A percentile compares a stretch with the other conserved stretches of the same genome.
These are phyloP conservation scores for Agelaius tricolor DNA, from an alignment of 2,113 vertebrate species.

Conservation along the genomic window DNA sequence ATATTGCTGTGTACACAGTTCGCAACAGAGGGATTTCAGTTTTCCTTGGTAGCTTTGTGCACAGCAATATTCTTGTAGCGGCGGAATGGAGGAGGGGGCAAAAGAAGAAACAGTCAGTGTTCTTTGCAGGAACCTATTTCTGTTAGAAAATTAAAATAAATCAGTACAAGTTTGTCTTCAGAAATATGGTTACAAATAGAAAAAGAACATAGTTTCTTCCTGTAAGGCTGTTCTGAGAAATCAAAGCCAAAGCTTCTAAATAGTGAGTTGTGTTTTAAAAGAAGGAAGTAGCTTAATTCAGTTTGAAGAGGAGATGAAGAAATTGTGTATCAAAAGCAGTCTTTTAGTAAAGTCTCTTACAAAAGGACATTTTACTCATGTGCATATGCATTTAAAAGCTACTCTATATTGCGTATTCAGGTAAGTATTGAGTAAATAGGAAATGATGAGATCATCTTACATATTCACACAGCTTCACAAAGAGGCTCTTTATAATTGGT, in stretches of 20 bases:
- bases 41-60: slow-evolving; percentile 57
- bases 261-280: slow-evolving; percentile 73
- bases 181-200: slow-evolving; percentile 73
- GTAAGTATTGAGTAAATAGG: slow-evolving; percentile 80
- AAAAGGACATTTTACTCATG: slow-evolving; percentile 74
- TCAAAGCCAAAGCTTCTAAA: slow-evolving; percentile 77
- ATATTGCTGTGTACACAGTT: slow-evolving; percentile 30
- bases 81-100: neutral
- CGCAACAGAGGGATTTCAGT: slow-evolving; percentile 69
- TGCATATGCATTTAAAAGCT: slow-evolving; percentile 75
- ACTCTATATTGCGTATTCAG: slow-evolving; percentile 76
- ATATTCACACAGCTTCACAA: slow-evolving; percentile 75
- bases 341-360: slow-evolving; percentile 72
- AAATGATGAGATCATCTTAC: slow-evolving; percentile 79
- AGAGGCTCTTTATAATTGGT: slow-evolving; percentile 69
- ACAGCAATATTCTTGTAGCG: slow-evolving; percentile 56
- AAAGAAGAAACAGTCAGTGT: slow-evolving; percentile 71
- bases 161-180: slow-evolving; percentile 75
- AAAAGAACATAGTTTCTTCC: slow-evolving; percentile 73
- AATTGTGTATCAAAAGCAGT: slow-evolving; percentile 70
- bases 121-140: slow-evolving; percentile 65
- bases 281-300: slow-evolving; percentile 76
- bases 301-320: slow-evolving; percentile 75
- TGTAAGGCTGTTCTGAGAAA: slow-evolving; percentile 71
- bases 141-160: slow-evolving; percentile 76